Evolutionary conservation across 1,140 invertebrate species (phyloP), one percentile per base, ranked within the genome.

Genomic region (Anastrepha obliqua): DNA sequence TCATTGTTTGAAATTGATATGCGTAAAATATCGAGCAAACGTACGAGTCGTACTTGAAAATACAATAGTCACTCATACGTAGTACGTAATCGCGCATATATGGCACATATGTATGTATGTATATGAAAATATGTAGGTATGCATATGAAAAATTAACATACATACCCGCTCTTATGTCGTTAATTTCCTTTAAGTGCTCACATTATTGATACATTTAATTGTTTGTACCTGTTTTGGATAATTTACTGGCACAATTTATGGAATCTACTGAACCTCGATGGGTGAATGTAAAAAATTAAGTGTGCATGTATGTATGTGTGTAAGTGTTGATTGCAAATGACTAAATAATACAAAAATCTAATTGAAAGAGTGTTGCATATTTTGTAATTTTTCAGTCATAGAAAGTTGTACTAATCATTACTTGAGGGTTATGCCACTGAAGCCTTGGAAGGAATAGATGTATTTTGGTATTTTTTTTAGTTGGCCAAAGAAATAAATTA

Each of bases 1-100:
- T 81, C 74, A 81, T 81, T 81, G 74, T 81, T 81, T 81, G 74
- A 81, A 81, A 81, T 81, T 20, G 74, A 81, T 81, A 62, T 62
- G 60, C 15, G 17, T n/a, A n/a, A 55, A 17, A 74, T 74, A 81
- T 81, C 74, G 74, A 81, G 74, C 74, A 81, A 55, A 42, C 7
- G 29, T 29, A 29, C 39, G 51, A 55, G 47, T n/a, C 51, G 74
- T 81, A 81, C 47, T 81, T 51, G 47, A 51, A 55, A 55, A 51
- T 29, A 29, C 29, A 29, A 29, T 81, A 81, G 74, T n/a, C 44
- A 17, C 39, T 74, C 15, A 62, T 62, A 55, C 11, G 51, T 8
- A 55, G 11, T 11, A 55, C 51, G 51, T 55, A 55, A 55, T 55
- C 6, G 11, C 6, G 2, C 51, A 55, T 55, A 55, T 11, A 55